phyloP scores from a whole-genome alignment of 2,888 invertebrate genomes.

The Calliphora vomitoria region DNA sequence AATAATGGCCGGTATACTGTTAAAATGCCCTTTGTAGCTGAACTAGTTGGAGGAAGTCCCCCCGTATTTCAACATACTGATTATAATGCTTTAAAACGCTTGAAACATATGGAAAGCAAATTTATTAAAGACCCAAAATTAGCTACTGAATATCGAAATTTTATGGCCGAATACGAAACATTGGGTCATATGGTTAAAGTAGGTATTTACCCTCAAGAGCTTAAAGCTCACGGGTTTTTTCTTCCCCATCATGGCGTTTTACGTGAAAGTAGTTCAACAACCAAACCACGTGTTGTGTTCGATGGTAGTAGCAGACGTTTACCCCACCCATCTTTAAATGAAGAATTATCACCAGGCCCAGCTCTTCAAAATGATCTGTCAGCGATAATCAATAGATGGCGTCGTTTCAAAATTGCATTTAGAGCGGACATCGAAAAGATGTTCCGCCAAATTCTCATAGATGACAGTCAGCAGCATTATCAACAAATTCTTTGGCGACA shows the following conservation, averaged over 20 bases:
- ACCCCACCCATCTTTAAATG: no score
- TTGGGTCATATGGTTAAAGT: constrained; percentile 54
- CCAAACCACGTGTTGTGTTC: constrained; percentile 40
- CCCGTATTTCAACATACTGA: neutral
- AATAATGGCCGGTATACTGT: neutral
- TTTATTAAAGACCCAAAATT: constrained; percentile 41
- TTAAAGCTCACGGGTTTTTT: constrained; percentile 55
- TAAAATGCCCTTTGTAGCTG: neutral
- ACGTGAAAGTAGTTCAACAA: constrained; percentile 55
- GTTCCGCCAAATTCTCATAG: constrained; percentile 45
- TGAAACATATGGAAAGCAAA: constrained; percentile 49
- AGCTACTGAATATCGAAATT: constrained; percentile 31
- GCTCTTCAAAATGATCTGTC: no score
- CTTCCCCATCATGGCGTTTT: constrained; percentile 57
- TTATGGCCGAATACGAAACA: constrained; percentile 51
- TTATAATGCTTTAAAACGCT: neutral
- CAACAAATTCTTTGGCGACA: constrained; percentile 14
- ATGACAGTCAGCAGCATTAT: neutral
- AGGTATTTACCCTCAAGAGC: constrained; percentile 50
- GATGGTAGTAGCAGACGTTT: no score
- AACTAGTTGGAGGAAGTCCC: neutral
- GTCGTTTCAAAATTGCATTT: constrained; percentile 17
- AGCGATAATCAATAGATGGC: no score
- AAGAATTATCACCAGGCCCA: neutral
- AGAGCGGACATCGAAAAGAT: constrained; percentile 61